phyloP scores from a whole-genome alignment of 2,113 vertebrate species.

The Caretta caretta region DNA sequence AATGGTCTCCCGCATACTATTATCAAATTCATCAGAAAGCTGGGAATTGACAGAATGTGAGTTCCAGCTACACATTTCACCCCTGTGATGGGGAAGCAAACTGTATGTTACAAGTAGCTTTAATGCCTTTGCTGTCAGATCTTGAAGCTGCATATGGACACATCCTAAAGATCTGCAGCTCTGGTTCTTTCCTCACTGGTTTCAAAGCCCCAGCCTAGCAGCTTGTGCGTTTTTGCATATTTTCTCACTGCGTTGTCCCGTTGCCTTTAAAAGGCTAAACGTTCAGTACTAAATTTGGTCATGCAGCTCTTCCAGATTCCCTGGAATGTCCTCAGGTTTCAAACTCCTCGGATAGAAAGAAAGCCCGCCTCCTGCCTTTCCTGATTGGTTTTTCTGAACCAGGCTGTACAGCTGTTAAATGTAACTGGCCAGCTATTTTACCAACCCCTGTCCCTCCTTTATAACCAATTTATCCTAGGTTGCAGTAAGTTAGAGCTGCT shows the following conservation, averaged over 20 bases:
- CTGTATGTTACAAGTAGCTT: accelerated
- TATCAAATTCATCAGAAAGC: conserved; percentile 21
- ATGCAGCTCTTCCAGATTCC: conserved; percentile 93
- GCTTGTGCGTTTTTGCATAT: conserved; percentile 80
- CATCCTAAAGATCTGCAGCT: accelerated
- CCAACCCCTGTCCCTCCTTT: conserved; percentile 50
- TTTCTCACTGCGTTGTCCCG: conserved; percentile 80
- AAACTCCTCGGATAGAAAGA: conserved; percentile 81
- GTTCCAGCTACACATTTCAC: not conserved
- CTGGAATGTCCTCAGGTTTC: conserved; percentile 95
- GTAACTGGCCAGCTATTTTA: conserved; percentile 67
- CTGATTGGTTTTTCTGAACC: conserved; percentile 71
- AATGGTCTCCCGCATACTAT: not conserved
- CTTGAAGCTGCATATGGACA: not conserved
- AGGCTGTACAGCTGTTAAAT: not conserved
- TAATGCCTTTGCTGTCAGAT: not conserved
- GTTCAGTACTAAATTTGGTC: conserved; percentile 97
- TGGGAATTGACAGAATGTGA: not conserved
- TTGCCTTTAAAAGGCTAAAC: conserved; percentile 97
- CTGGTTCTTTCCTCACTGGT: not conserved
- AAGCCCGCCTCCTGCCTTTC: conserved; percentile 68
- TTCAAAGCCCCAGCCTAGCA: conserved; percentile 29
- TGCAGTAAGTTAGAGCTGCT: conserved; percentile 17
- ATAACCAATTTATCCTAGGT: conserved; percentile 17
- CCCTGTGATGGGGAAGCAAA: not conserved